Percentiles rank a stretch among this genome's conserved stretches.
Conservation (phyloP, 2,888 invertebrate genomes). For the Acrobasis repandana region DNA sequence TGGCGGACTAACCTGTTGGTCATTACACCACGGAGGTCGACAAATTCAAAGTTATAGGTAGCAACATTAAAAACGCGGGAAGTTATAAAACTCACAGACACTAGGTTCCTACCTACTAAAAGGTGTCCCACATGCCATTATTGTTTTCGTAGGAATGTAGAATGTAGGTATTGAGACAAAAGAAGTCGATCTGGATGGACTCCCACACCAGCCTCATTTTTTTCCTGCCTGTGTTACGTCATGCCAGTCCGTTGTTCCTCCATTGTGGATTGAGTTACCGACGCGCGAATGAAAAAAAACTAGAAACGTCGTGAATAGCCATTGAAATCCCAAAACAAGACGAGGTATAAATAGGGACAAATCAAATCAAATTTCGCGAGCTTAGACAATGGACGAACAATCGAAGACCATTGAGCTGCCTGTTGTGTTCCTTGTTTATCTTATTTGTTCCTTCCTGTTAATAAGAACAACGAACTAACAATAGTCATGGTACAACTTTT, state of each 20-base stretch:
- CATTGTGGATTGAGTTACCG: constrained; percentile 5
- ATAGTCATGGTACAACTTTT: no score
- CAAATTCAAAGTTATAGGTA: no score
- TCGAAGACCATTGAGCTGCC: constrained; percentile 8
- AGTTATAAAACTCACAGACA: no score
- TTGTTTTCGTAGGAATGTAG: neutral
- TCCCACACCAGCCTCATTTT: constrained; percentile 6
- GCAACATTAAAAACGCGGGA: no score
- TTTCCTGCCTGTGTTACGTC: neutral
- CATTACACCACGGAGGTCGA: no score
- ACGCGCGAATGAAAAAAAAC: constrained; percentile 8
- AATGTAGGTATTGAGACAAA: neutral
- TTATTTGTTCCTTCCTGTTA: neutral
- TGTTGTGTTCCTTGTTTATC: neutral
- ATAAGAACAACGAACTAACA: neutral
- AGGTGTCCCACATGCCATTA: neutral
- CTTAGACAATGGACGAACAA: constrained; percentile 44
- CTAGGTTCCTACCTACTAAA: no score
- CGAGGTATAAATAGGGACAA: constrained; percentile 35
- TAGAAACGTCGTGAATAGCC: neutral
- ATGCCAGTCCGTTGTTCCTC: neutral
- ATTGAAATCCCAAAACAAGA: constrained; percentile 31
- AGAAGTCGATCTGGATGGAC: neutral
- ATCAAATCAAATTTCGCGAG: constrained; percentile 46
- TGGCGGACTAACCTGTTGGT: no score